phyloP scores from a whole-genome alignment of 2,113 vertebrate genomes.

The Pionites leucogaster region DNA sequence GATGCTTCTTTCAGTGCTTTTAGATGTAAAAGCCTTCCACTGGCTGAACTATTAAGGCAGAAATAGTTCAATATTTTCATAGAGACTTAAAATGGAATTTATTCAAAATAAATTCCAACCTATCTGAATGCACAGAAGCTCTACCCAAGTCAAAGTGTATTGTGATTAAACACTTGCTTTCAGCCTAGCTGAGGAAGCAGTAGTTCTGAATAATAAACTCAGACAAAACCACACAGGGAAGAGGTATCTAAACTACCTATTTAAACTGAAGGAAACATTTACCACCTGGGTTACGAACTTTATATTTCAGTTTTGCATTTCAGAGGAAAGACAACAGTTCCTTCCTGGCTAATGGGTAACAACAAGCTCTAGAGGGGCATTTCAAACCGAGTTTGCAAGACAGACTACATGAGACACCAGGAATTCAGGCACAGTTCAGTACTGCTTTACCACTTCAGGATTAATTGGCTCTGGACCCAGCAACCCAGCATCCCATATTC shows the following conservation, averaged over 20 bases:
- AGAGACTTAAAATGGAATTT: neutral
- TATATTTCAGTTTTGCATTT: neutral
- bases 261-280: neutral
- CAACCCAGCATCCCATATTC: neutral
- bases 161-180: neutral
- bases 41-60: neutral
- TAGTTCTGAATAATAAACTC: neutral
- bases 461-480: neutral
- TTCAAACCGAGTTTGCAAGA: neutral
- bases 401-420: neutral
- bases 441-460: neutral
- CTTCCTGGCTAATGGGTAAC: neutral
- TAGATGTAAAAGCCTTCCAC: neutral
- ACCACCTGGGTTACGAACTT: neutral
- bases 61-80: neutral
- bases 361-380: neutral
- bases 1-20: neutral
- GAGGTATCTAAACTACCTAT: neutral
- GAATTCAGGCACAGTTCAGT: neutral
- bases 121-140: neutral
- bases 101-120: neutral
- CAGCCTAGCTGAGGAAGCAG: neutral
- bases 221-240: neutral
- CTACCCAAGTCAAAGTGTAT: neutral
- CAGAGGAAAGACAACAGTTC: neutral